Base-by-base conservation (phyloP, 2,797 vertebrate genomes). In the Xerus rutilus region DNA sequence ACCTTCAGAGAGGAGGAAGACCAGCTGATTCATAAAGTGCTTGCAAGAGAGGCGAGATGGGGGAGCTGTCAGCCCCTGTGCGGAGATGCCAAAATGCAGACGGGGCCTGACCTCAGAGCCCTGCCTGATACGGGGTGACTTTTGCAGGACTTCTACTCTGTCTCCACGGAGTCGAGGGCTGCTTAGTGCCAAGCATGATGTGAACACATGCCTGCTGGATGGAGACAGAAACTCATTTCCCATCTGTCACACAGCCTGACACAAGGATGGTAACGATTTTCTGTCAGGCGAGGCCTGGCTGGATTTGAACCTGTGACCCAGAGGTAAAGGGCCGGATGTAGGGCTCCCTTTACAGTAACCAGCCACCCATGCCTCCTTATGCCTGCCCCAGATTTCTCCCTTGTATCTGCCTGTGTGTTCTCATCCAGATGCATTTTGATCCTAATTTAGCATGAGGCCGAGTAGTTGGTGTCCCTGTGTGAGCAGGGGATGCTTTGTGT, bases 301-400 rank as follows among this genome's bases (percentile, higher is more conserved):
- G 92, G 94, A 96, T 90, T 97, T 97, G 93, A 93, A 97, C 96
- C 81, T 9, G 9, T 97, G 97, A 96, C 97, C 97, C 64, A 78
- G 95, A 96, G 93, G 84, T 93, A 86, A 94, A 92, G 92, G 92
- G 91, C 65, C 45, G 0, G 13, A 39, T 45, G 69, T 57, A 70
- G 72, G 92, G 39, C 59, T 45, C 72, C 82, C 74, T 88, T 18
- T 57, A 21, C 82, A 91, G 52, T 85, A 49, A 79, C 77, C 0
- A 11, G 84, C 87, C 72, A 78, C 70, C 57, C 54, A 54, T 5
- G 39, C 65, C 74, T 95, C 5, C 4, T 81, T 83, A 65, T 6
- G 15, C 30, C 21, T 1, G 28, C 76, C 76, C 72, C 25, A 11
- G 25, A 1, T 5, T 39, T 76, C 35, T 30, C 13, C 39, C 28